Percentiles rank a stretch among this genome's conserved stretches.
phyloP scores from a whole-genome alignment of 2,113 vertebrate genomes.

The Cyprinus carpio region DNA sequence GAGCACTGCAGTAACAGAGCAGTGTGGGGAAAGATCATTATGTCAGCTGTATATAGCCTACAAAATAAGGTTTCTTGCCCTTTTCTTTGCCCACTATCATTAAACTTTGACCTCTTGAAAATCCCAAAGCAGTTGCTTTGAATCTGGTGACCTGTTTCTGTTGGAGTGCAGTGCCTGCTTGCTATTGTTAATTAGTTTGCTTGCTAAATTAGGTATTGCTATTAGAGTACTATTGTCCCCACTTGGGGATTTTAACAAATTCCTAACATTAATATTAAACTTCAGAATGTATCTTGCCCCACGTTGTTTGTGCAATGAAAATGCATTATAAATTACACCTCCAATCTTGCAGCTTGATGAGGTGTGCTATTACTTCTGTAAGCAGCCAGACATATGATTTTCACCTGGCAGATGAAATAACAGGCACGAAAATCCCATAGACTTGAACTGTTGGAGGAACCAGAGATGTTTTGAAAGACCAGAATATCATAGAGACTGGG shows the following conservation, averaged over 20 bases:
- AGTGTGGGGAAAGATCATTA: not conserved
- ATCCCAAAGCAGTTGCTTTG: slow-evolving; percentile 18
- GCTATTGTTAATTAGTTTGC: slow-evolving; percentile 42
- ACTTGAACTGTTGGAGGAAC: not conserved
- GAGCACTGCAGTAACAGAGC: not conserved
- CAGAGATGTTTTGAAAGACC: not conserved
- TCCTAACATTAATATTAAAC: not conserved
- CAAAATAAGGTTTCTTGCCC: not conserved
- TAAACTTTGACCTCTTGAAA: slow-evolving; percentile 37
- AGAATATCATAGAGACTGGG: not conserved
- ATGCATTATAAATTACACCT: not conserved
- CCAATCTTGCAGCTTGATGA: not conserved
- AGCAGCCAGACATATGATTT: not conserved
- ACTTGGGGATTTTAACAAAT: not conserved
- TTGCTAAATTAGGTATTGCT: slow-evolving; percentile 18
- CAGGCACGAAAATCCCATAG: not conserved
- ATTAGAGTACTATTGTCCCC: not conserved
- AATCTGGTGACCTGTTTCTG: slow-evolving; percentile 30
- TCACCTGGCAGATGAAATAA: not conserved
- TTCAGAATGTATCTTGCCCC: not conserved
- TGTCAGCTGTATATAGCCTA: not conserved
- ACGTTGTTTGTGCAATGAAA: not conserved
- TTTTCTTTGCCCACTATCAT: slow-evolving; percentile 20
- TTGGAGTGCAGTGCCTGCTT: not conserved
- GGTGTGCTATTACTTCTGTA: not conserved